Conservation (phyloP, 2,797 vertebrate species). For the Bucorvus abyssinicus region DNA sequence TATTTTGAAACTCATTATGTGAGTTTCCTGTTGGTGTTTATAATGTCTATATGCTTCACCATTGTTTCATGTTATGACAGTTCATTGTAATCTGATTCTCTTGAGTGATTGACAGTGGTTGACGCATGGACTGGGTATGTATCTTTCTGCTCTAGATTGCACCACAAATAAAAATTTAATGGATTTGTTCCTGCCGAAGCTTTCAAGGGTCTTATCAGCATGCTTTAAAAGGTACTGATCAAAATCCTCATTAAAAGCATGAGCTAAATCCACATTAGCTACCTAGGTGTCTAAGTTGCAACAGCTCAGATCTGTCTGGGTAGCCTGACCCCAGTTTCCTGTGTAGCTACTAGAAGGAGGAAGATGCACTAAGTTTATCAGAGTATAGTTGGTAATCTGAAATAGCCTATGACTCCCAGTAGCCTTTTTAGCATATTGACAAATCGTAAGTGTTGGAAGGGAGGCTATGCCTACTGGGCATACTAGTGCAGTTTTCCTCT, state of each 20-base stretch:
- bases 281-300: not conserved
- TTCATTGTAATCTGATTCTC: not conserved
- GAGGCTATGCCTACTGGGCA: not conserved
- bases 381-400: not conserved
- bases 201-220: not conserved
- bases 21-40: not conserved
- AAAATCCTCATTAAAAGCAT: not conserved
- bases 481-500: not conserved
- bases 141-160: not conserved
- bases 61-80: not conserved
- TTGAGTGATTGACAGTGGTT: not conserved
- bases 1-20: not conserved
- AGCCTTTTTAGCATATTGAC: not conserved
- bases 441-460: not conserved
- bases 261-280: not conserved
- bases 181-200: not conserved
- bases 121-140: not conserved
- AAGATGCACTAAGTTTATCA: not conserved
- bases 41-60: not conserved
- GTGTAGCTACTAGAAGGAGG: not conserved
- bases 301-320: not conserved
- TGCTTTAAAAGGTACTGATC: not conserved
- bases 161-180: not conserved
- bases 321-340: not conserved
- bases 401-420: not conserved